A percentile compares a stretch with the other conserved stretches of the same genome.
These are phyloP conservation scores for Ischnus inquisitorius DNA, from an alignment of 2,888 invertebrate genomes.

Conservation along the genomic window DNA sequence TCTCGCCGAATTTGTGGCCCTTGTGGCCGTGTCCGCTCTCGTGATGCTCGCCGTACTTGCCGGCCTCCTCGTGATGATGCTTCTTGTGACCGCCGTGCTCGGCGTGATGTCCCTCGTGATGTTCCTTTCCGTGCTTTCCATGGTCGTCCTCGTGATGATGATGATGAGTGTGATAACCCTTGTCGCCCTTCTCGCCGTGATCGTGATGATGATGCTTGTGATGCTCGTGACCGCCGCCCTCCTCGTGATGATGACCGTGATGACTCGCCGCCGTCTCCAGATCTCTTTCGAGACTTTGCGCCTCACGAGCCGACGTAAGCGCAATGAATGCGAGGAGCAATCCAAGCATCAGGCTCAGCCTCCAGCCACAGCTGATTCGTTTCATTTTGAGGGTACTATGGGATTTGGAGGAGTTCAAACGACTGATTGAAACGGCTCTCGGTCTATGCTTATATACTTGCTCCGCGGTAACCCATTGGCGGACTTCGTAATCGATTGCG, in stretches of 20 bases:
- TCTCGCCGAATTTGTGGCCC: conserved; percentile 92
- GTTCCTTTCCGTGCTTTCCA: conserved; percentile 90
- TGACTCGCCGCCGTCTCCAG: conserved; percentile 81
- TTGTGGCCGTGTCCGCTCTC: conserved; percentile 92
- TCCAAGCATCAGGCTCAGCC: conserved; percentile 76
- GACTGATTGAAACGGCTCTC: conserved; percentile 78
- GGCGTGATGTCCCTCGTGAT: conserved; percentile 88
- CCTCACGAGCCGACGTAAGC: conserved; percentile 75
- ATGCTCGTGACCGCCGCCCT: conserved; percentile 90
- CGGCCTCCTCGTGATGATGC: conserved; percentile 89
- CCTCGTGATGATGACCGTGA: conserved; percentile 80
- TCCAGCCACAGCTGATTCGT: conserved; percentile 69
- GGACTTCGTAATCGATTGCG: conserved; percentile 83
- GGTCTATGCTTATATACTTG: conserved; percentile 82
- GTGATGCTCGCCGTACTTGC: conserved; percentile 88
- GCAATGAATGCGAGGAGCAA: conserved; percentile 75
- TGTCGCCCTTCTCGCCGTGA: conserved; percentile 86
- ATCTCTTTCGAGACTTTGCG: conserved; percentile 75
- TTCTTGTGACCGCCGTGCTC: conserved; percentile 89
- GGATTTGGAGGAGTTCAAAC: conserved; percentile 75
- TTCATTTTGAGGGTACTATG: conserved; percentile 75
- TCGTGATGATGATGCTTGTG: conserved; percentile 89
- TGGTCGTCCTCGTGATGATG: conserved; percentile 90
- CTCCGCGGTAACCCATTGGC: conserved; percentile 53
- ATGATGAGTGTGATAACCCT: conserved; percentile 92